Evolutionary conservation across 2,797 vertebrate species (phyloP), one percentile per base, ranked within the genome.

Genomic region (Pelochelys cantorii): DNA sequence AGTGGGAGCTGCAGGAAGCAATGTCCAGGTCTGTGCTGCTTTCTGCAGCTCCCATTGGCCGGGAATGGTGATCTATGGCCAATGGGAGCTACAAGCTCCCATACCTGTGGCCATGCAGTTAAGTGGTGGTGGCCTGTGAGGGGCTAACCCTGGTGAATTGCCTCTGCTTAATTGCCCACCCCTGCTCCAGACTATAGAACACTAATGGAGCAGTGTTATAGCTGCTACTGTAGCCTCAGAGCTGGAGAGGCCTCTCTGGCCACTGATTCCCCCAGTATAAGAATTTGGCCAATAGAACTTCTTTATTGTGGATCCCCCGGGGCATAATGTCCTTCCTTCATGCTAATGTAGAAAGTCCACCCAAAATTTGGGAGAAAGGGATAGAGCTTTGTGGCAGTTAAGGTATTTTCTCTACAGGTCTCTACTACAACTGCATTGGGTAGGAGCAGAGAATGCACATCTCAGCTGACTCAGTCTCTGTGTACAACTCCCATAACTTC

Each of bases 261-360:
- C 20, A 75, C n/a, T 89, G 1, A 68, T 34, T 68, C n/a, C 17
- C n/a, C 62, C 62, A 20, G 62, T 11, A 68, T 17, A 20, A n/a
- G n/a, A 34, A 34, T 34, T 68, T 68, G 62, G n/a, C 65, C 13
- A 68, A n/a, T 20, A 68, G n/a, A 68, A 68, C n/a, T 68, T 68
- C 17, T 20, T 68, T 18, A n/a, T 68, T 4, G 17, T 34, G 9
- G 62, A 68, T 34, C 17, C 62, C n/a, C 42, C 9, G 11, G 17
- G 17, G 18, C n/a, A 68, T 17, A 68, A 9, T 34, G 8, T 31
- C 9, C 1, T 0, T 52, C 20, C 5, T 25, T 11, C 68, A 42
- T 34, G 80, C 31, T 60, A 34, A 34, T 74, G 71, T 25, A 42
- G 4, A n/a, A 90, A 81, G 4, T 9, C 57, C 62, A 77, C 1